Evolutionary conservation across 1,140 invertebrate species (phyloP).

Genomic region (Octopus bimaculoides): DNA sequence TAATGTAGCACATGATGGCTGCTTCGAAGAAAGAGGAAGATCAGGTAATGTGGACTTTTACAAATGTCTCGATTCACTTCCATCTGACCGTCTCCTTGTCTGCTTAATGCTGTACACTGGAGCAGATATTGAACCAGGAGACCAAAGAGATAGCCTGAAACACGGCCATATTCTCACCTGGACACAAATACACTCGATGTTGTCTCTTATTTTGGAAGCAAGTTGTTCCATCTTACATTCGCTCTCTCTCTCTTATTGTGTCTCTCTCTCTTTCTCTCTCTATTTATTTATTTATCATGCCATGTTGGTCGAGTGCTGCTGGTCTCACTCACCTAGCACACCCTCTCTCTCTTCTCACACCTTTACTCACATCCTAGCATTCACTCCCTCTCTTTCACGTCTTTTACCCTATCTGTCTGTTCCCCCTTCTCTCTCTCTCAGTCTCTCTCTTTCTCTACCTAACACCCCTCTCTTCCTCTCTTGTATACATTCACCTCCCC

Average conservation of each 20-base stretch:
- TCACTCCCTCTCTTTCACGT: neutral
- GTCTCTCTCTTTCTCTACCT: neutral
- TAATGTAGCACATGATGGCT: neutral
- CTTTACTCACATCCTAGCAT: neutral
- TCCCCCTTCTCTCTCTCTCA: neutral
- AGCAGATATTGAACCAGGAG: no score
- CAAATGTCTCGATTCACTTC: no score
- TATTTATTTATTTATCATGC: neutral
- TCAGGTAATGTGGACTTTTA: neutral
- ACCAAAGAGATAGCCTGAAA: no score
- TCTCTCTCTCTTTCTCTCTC: neutral
- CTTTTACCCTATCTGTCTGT: neutral
- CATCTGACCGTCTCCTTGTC: no score
- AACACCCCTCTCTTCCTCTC: neutral
- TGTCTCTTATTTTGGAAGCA: no score
- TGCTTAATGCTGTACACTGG: no score
- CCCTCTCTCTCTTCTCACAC: neutral
- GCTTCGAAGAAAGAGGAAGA: conserved; percentile 9
- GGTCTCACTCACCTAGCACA: no score
- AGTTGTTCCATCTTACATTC: neutral
- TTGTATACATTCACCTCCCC: neutral
- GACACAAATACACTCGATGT: no score
- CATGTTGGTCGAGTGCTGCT: no score
- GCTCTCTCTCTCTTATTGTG: neutral
- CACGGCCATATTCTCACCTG: no score